Percentiles rank a stretch among this genome's conserved stretches.
phyloP scores from a whole-genome alignment of 2,113 vertebrate species.

The Herpetotheres cachinnans region DNA sequence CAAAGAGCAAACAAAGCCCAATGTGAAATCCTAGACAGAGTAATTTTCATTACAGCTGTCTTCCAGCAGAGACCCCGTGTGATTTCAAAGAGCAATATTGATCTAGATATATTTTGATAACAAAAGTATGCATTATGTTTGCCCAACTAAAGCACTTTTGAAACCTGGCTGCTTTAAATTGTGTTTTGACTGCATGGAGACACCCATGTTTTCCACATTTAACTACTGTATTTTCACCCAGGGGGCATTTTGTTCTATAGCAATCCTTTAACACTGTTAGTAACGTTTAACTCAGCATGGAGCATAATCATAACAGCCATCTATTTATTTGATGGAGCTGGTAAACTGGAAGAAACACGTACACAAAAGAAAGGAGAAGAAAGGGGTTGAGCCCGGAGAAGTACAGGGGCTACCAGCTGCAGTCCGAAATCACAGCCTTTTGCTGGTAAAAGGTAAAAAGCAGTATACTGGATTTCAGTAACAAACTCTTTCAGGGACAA shows the following conservation, averaged over 20 bases:
- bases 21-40: neutral
- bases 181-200: neutral
- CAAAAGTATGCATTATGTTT: neutral
- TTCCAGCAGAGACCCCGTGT: neutral
- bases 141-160: neutral
- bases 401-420: neutral
- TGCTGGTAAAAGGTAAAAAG: neutral
- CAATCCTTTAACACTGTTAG: neutral
- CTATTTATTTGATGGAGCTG: neutral
- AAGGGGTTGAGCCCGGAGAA: neutral
- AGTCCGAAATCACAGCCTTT: neutral
- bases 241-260: neutral
- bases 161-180: neutral
- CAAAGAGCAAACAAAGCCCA: neutral
- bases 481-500: neutral
- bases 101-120: conserved; percentile 8
- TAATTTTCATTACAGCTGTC: neutral
- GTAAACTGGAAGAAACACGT: neutral
- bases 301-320: neutral
- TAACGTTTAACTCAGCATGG: neutral
- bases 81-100: neutral
- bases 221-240: neutral
- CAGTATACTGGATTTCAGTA: neutral
- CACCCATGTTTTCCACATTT: neutral
- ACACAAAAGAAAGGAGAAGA: neutral